Evolutionary conservation across 2,797 vertebrate genomes (phyloP), one percentile per base, ranked within the genome.

Genomic region (Sebastes melanostomus): DNA sequence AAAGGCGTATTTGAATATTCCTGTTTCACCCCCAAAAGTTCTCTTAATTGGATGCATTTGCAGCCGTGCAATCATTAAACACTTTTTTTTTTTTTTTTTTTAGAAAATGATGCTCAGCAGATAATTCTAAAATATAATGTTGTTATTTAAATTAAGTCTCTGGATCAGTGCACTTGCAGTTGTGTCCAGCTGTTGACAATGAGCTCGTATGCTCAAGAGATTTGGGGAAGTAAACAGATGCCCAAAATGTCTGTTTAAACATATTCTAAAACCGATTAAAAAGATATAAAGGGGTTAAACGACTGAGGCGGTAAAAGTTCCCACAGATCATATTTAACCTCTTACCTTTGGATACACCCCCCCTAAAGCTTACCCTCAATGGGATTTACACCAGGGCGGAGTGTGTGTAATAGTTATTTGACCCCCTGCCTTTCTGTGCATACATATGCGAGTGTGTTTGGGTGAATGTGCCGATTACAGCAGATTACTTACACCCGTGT

Each of bases 401-500:
- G 88, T 81, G 91, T 91, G 90, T 82, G 83, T 89, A 88, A 89
- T 82, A 80, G 87, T 92, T 89, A 84, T 91, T 46, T 91, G 89
- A 90, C 83, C 77, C 54, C 83, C 76, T 80, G 85, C 63, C 85
- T 83, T 73, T 80, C 83, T 81, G 79, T 83, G 76, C 65, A 81
- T 89, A 90, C 82, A 89, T 87, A 84, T 86, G 81, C 66, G 80
- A 85, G 81, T 84, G 83, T 89, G 88, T 93, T 91, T 93, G 89
- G 86, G 86, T 88, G 86, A 91, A 83, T 84, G 69, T 85, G 71
- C 83, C 83, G 91, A 93, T 95, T 94, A 94, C 86, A 91, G 85
- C 89, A 94, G 94, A 94, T 94, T 95, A 95, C 91, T 93, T 94
- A 94, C 91, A 94, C 91, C 82, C 91, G 55, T 79, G 78, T 88